A percentile compares a stretch with the other conserved stretches of the same genome.
These are phyloP conservation scores for Blennius ocellaris DNA, from an alignment of 2,113 vertebrate genomes.

Conservation along the genomic window DNA sequence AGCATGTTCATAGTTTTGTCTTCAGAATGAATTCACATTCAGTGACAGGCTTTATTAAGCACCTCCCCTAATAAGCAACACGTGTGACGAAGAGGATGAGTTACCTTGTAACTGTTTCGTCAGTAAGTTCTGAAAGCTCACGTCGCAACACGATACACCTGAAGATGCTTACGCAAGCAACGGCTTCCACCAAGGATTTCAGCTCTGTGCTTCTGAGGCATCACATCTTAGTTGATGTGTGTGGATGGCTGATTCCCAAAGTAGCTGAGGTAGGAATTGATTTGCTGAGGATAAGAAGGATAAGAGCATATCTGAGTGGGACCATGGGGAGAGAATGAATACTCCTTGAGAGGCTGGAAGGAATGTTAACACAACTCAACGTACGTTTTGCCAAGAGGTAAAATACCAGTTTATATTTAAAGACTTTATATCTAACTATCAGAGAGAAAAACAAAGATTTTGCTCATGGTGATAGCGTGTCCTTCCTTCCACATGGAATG, in stretches of 20 bases:
- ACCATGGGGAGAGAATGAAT: slow-evolving; percentile 53
- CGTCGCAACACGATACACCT: slow-evolving; percentile 31
- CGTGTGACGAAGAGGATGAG: slow-evolving; percentile 1
- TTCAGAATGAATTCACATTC: not conserved
- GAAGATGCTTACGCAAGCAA: slow-evolving; percentile 62
- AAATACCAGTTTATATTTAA: slow-evolving; percentile 49
- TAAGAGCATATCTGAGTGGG: slow-evolving; percentile 63
- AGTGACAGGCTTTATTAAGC: slow-evolving; percentile 2
- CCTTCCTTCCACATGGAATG: not conserved
- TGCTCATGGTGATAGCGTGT: slow-evolving; percentile 19
- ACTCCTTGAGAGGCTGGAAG: slow-evolving; percentile 44
- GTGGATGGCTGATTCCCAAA: slow-evolving; percentile 70
- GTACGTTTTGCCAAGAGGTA: slow-evolving; percentile 52
- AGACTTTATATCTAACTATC: slow-evolving; percentile 39
- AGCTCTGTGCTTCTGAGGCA: slow-evolving; percentile 64
- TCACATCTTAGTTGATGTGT: slow-evolving; percentile 61
- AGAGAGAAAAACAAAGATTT: slow-evolving; percentile 18
- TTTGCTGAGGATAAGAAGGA: slow-evolving; percentile 73
- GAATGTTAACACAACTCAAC: slow-evolving; percentile 61
- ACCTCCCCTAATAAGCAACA: slow-evolving; percentile 10
- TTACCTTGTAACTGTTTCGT: slow-evolving; percentile 17
- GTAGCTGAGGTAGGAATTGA: slow-evolving; percentile 75
- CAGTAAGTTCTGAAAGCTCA: slow-evolving; percentile 7
- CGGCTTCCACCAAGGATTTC: slow-evolving; percentile 63
- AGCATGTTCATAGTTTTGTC: slow-evolving; percentile 4